Percentiles rank a stretch among this genome's conserved stretches.
phyloP scores from a whole-genome alignment of 2,888 invertebrate genomes.

The Drosophila vallismaia region DNA sequence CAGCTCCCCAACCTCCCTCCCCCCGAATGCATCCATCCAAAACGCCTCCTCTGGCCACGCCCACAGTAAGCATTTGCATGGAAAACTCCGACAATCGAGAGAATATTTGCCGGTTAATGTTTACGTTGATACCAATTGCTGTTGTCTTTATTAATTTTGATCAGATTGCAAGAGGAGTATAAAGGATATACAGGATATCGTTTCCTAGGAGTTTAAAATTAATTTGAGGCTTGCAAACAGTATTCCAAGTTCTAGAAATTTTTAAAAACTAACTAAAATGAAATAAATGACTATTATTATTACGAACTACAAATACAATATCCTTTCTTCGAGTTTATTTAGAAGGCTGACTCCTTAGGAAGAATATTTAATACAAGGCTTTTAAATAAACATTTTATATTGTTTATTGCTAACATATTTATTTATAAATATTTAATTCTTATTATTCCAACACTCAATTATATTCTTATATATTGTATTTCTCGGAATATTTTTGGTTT shows the following conservation, averaged over 20 bases:
- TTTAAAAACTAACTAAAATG: no score
- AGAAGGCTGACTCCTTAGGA: background rate
- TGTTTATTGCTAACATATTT: background rate
- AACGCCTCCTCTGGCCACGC: slow-evolving; percentile 11
- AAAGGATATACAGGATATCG: background rate
- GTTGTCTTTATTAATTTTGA: slow-evolving; percentile 46
- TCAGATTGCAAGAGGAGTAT: background rate
- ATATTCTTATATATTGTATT: background rate
- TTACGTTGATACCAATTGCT: slow-evolving; percentile 51
- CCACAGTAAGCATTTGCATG: slow-evolving; percentile 54
- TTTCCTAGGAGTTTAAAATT: no score
- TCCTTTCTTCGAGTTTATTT: background rate
- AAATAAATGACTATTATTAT: no score
- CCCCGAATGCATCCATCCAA: background rate
- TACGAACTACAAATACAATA: no score
- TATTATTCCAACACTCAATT: background rate
- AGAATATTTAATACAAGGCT: background rate
- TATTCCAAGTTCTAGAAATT: no score
- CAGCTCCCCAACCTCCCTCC: background rate
- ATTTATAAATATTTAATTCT: background rate
- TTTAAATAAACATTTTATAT: background rate
- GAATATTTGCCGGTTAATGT: slow-evolving; percentile 45
- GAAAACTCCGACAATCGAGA: slow-evolving; percentile 46
- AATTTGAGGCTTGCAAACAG: no score
- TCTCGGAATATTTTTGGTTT: no score